A percentile compares a stretch with the other conserved stretches of the same genome.
phyloP scores from a whole-genome alignment of 2,888 invertebrate species.

The Tenthredo amoena region DNA sequence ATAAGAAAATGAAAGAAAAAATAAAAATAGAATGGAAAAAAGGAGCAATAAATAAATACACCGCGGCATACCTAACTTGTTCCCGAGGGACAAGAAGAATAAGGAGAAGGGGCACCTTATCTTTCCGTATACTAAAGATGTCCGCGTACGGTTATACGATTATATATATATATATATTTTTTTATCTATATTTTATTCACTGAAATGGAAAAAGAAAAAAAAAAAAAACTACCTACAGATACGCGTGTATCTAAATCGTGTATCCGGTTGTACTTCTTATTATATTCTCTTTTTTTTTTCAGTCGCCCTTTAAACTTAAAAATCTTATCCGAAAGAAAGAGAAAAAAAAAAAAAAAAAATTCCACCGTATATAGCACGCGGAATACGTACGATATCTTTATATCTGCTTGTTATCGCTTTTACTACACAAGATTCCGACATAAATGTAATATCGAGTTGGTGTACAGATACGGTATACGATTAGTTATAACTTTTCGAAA shows the following conservation, averaged over 20 bases:
- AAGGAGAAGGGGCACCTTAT: not conserved
- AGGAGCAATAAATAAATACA: not conserved
- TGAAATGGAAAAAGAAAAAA: not conserved
- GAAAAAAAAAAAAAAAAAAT: too few species aligned
- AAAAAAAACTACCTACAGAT: not conserved
- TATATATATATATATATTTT: not conserved
- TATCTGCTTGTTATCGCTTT: not conserved
- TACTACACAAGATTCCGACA: not conserved
- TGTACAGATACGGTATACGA: too few species aligned
- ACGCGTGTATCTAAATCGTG: too few species aligned
- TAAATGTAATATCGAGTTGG: not conserved
- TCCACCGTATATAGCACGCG: too few species aligned
- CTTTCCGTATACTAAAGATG: conserved; percentile 2
- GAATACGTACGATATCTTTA: too few species aligned
- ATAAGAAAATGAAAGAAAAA: not conserved
- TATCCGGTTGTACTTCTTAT: not conserved
- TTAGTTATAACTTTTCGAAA: too few species aligned
- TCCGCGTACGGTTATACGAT: not conserved
- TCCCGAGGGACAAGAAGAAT: not conserved
- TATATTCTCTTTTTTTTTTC: not conserved
- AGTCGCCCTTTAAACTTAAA: not conserved
- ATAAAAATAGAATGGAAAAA: not conserved
- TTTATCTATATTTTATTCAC: not conserved
- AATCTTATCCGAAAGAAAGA: not conserved
- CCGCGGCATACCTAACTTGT: not conserved